A percentile compares a stretch with the other conserved stretches of the same genome.
Evolutionary conservation across 2,113 vertebrate genomes (phyloP).

Genomic region (Austrofundulus limnaeus): DNA sequence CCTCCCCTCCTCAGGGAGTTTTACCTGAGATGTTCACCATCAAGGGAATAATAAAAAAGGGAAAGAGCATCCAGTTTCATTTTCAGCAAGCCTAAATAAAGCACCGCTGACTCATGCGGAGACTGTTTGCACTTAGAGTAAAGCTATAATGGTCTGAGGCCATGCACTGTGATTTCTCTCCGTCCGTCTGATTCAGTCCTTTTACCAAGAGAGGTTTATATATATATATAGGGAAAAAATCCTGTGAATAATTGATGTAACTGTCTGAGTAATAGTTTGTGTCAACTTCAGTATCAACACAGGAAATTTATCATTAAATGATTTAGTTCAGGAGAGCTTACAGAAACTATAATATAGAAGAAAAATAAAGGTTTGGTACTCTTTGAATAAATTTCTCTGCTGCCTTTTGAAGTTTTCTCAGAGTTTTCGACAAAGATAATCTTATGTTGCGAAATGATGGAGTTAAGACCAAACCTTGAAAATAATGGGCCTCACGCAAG

Average conservation of each 20-base stretch:
- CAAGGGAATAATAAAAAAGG: constrained; percentile 15
- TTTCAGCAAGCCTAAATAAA: constrained; percentile 42
- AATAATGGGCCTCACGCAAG: too few species aligned
- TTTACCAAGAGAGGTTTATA: constrained; percentile 53
- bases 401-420: too few species aligned
- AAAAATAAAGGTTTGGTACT: too few species aligned
- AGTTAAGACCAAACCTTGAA: too few species aligned
- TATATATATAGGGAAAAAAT: constrained; percentile 51
- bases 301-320: background rate
- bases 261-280: constrained; percentile 27
- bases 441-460: too few species aligned
- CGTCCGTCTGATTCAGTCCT: constrained; percentile 38
- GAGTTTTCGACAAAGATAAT: too few species aligned
- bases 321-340: background rate
- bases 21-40: constrained; percentile 10
- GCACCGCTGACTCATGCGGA: constrained; percentile 44
- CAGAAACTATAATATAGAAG: background rate
- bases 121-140: constrained; percentile 49
- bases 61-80: constrained; percentile 39
- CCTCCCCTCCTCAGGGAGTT: constrained; percentile 16
- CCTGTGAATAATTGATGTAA: constrained; percentile 63
- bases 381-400: too few species aligned
- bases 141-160: constrained; percentile 37
- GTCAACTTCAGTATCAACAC: constrained; percentile 14
- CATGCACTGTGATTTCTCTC: constrained; percentile 10